Evolutionary conservation across 2,113 vertebrate species (phyloP), one percentile per base, ranked within the genome.

Genomic region (Scomber colias): DNA sequence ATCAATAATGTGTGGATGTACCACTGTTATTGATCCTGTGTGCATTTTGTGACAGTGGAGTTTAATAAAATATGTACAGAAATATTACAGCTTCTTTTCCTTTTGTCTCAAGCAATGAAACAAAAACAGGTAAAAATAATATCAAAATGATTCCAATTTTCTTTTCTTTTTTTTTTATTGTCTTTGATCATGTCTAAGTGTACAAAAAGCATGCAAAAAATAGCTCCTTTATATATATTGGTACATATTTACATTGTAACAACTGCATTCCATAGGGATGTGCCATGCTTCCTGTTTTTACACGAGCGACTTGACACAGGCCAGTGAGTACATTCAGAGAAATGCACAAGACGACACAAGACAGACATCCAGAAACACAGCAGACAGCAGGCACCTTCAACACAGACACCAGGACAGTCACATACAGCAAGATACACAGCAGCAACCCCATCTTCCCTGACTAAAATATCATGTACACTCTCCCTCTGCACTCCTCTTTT

Each of bases 201-300:
- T 96, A 95, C 92, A 95, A 96, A 95, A 96, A 91, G 92, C 95
- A 95, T 95, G 95, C 95, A 94, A 95, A 95, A 96, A 95, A 95
- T 94, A 94, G 89, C 92, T 85, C 94, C 90, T 95, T 95, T 93
- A 84, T 92, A 92, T 92, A 84, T 88, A 80, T 90, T 70, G 67
- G 87, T 95, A 95, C 92, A 95, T 95, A 95, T 96, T 93, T 95
- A 96, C 95, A 95, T 71, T 30, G 85, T 75, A 86, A 90, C 71
- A 87, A 63, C 78, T 91, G 88, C 90, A 92, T 94, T 93, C 82
- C 82, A 70, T 84, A 90, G 53, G 77, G 71, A 66, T 63, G 73
- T 74, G 89, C 81, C 93, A 94, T 94, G 94, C 93, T 88, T 86
- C 76, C 76, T 53, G 30, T 14, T 89, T 80, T 49, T n/a, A 60